A percentile compares a stretch with the other conserved stretches of the same genome.
Evolutionary conservation across 1,140 invertebrate genomes (phyloP).

Genomic region (Ceratosolen fusciceps): DNA sequence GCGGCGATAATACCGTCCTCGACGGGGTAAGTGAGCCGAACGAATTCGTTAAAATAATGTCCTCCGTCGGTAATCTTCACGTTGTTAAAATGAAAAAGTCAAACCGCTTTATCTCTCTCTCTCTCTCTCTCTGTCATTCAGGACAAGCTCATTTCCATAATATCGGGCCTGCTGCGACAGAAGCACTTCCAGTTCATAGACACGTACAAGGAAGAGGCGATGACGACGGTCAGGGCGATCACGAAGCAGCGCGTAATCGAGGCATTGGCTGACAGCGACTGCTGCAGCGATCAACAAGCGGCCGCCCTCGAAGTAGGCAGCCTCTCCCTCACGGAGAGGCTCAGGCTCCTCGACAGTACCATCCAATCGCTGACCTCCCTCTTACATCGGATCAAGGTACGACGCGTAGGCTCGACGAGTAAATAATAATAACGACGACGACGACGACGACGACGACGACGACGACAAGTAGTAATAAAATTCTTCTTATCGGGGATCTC

Average conservation of each 20-base stretch:
- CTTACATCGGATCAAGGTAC: constrained; percentile 77
- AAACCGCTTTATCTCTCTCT: background rate
- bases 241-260: constrained; percentile 92
- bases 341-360: constrained; percentile 82
- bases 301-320: constrained; percentile 68
- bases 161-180: constrained; percentile 89
- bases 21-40: constrained; percentile 76
- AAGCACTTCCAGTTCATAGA: constrained; percentile 91
- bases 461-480: too few species aligned
- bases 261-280: constrained; percentile 79
- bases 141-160: constrained; percentile 89
- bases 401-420: too few species aligned
- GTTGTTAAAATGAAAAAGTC: background rate
- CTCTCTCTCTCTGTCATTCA: constrained; percentile 56
- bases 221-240: constrained; percentile 88
- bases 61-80: constrained; percentile 30
- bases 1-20: constrained; percentile 76
- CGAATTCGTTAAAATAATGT: too few species aligned
- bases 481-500: too few species aligned
- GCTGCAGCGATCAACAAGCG: constrained; percentile 69
- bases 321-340: constrained; percentile 83
- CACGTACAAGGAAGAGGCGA: constrained; percentile 89
- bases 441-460: too few species aligned
- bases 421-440: too few species aligned
- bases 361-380: constrained; percentile 74